Percentiles rank a stretch among this genome's conserved stretches.
phyloP scores from a whole-genome alignment of 2,113 vertebrate species.

The Calonectris borealis region DNA sequence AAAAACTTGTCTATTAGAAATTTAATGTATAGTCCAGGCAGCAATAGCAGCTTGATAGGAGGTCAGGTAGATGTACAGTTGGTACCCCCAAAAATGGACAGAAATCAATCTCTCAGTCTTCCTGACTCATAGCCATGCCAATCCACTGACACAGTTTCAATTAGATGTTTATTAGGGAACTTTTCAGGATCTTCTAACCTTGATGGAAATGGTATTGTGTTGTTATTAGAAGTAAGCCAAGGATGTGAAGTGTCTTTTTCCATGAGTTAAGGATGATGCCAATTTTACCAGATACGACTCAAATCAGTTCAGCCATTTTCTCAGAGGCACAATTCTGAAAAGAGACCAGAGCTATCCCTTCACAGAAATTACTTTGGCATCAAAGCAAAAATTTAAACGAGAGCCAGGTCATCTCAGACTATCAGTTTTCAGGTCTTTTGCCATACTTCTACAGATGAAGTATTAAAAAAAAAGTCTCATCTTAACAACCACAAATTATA shows the following conservation, averaged over 20 bases:
- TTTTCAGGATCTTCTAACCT: neutral
- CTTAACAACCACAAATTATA: neutral
- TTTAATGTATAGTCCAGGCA: neutral
- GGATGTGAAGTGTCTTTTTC: neutral
- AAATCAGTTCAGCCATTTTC: neutral
- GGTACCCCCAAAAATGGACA: neutral
- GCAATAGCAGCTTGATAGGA: neutral
- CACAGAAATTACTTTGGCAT: neutral
- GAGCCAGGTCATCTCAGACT: neutral
- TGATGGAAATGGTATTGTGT: neutral
- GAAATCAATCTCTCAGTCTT: neutral
- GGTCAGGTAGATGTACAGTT: neutral
- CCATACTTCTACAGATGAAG: neutral
- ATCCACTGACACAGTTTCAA: neutral
- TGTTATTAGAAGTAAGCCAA: neutral
- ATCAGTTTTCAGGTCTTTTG: neutral
- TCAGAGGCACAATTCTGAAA: neutral
- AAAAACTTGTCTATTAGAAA: neutral
- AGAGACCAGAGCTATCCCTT: neutral
- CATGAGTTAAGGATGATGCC: neutral
- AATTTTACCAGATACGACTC: neutral
- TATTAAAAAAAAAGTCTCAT: neutral
- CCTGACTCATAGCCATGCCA: rapidly evolving
- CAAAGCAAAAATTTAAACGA: neutral
- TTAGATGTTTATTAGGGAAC: neutral